These are phyloP conservation scores for Agelaius tricolor DNA, from an alignment of 2,113 vertebrate genomes.

Conservation along the genomic window DNA sequence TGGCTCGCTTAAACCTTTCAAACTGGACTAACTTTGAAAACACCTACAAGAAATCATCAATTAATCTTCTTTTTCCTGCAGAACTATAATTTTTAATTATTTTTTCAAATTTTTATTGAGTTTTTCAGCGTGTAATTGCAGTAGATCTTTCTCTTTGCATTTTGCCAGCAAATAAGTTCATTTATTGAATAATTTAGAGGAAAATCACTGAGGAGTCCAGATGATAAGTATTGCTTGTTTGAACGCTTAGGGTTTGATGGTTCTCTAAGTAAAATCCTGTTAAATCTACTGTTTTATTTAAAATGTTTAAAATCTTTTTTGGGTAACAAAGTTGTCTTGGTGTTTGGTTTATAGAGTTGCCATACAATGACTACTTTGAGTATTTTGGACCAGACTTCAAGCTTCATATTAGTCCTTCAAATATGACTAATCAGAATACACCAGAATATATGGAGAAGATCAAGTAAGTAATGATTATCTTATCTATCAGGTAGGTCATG, in stretches of 20 bases:
- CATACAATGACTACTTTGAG: slow-evolving; percentile 87
- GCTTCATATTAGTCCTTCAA: slow-evolving; percentile 85
- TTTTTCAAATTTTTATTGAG: neutral
- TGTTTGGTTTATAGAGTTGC: slow-evolving; percentile 72
- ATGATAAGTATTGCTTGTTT: neutral
- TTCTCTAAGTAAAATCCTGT: neutral
- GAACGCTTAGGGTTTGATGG: neutral
- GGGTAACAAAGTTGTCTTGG: neutral
- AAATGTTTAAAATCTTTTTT: neutral
- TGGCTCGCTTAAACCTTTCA: neutral
- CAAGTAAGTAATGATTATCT: slow-evolving; percentile 76
- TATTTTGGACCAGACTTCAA: slow-evolving; percentile 88
- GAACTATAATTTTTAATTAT: neutral
- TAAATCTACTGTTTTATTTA: neutral
- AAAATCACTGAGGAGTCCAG: neutral
- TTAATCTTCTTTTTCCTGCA: neutral
- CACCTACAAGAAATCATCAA: neutral
- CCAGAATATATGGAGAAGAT: slow-evolving; percentile 88
- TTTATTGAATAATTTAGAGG: neutral
- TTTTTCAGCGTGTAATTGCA: neutral
- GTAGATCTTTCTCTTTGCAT: neutral
- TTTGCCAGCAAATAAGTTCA: neutral
- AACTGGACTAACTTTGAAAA: neutral
- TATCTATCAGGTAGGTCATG: neutral
- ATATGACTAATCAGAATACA: slow-evolving; percentile 88